Conservation (phyloP, 2,113 vertebrate genomes). For the Rhinolophus sinicus region DNA sequence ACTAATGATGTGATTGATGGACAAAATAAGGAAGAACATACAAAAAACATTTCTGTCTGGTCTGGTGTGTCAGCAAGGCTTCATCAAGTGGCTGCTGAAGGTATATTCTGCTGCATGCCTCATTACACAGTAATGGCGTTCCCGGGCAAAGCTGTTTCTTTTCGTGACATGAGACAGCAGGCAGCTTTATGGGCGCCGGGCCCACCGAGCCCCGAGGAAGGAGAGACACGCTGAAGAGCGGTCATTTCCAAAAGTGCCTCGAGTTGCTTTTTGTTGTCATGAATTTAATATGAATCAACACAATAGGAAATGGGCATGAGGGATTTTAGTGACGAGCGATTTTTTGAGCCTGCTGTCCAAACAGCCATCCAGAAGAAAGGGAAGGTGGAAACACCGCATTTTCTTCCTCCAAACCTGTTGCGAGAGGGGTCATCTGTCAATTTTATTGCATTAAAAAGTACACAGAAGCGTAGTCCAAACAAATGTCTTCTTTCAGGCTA, state of each 20-base stretch:
- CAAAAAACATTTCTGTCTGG: constrained; percentile 92
- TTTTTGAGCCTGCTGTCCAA: constrained; percentile 89
- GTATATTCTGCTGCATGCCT: constrained; percentile 95
- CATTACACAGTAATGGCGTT: constrained; percentile 96
- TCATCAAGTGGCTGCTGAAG: constrained; percentile 94
- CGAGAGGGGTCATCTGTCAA: constrained; percentile 88
- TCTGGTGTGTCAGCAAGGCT: constrained; percentile 93
- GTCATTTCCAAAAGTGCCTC: constrained; percentile 91
- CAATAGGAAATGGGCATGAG: constrained; percentile 89
- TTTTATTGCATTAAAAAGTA: constrained; percentile 87
- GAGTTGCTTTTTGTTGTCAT: constrained; percentile 90
- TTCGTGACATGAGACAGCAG: constrained; percentile 93
- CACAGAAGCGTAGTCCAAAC: constrained; percentile 84
- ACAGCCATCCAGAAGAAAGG: constrained; percentile 82
- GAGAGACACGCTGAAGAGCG: constrained; percentile 87
- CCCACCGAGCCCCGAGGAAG: constrained; percentile 89
- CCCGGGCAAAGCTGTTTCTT: constrained; percentile 93
- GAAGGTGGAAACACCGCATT: constrained; percentile 77
- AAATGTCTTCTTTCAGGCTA: constrained; percentile 84
- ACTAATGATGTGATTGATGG: constrained; percentile 97
- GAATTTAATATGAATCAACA: constrained; percentile 91
- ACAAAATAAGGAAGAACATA: constrained; percentile 94
- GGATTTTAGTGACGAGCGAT: constrained; percentile 89
- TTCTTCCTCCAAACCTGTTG: constrained; percentile 87
- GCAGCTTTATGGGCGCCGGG: constrained; percentile 92